Evolutionary conservation across 2,113 vertebrate genomes (phyloP).

Genomic region (Ivindomyrus marchei): DNA sequence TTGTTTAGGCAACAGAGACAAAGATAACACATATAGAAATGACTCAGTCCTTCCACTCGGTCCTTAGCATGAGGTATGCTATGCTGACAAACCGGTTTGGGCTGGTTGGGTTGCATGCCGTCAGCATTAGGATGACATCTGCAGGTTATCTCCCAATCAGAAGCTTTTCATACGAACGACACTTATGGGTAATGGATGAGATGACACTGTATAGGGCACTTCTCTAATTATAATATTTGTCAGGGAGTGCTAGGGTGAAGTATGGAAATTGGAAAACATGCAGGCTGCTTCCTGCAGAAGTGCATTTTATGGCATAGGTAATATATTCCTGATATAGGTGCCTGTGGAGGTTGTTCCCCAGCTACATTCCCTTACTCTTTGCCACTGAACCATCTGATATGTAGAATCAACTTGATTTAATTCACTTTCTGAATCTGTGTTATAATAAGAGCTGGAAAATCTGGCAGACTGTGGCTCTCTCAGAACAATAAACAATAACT

Average conservation of each 20-base stretch:
- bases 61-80: background rate
- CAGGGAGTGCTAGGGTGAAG: background rate
- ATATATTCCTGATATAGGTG: background rate
- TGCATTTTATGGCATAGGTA: background rate
- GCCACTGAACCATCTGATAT: background rate
- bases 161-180: background rate
- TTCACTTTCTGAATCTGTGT: background rate
- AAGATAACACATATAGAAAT: background rate
- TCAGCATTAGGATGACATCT: background rate
- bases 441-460: background rate
- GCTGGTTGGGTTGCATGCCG: slow-evolving; percentile 22
- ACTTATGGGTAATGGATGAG: background rate
- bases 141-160: background rate
- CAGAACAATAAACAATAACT: background rate
- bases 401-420: background rate
- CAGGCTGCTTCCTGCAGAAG: background rate
- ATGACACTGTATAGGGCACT: background rate
- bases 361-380: background rate
- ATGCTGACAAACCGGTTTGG: slow-evolving; percentile 36
- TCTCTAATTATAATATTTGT: background rate
- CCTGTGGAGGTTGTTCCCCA: background rate
- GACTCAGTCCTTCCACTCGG: background rate
- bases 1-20: slow-evolving; percentile 3
- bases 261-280: background rate
- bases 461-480: background rate